Evolutionary conservation across 2,113 vertebrate genomes (phyloP).

Genomic region (Halichoeres trimaculatus): DNA sequence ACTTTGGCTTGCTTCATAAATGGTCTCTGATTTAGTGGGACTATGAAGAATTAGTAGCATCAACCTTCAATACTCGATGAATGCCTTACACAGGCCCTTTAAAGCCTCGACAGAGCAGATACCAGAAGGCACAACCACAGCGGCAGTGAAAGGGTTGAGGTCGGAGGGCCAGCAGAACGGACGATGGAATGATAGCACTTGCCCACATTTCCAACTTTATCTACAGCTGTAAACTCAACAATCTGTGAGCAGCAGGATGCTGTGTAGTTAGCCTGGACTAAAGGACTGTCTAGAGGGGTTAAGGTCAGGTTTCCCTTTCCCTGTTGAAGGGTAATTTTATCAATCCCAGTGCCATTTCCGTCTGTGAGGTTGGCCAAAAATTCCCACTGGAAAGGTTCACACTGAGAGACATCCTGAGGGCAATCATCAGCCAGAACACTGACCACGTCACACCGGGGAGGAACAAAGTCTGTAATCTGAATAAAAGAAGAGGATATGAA

Average conservation of each 20-base stretch:
- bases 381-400: conserved; percentile 64
- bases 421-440: conserved; percentile 44
- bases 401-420: conserved; percentile 53
- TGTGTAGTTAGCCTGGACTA: conserved; percentile 57
- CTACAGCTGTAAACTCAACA: conserved; percentile 72
- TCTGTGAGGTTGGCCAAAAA: conserved; percentile 74
- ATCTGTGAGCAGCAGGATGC: conserved; percentile 79
- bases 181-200: conserved; percentile 71
- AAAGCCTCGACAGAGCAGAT: conserved; percentile 17
- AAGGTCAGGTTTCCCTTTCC: conserved; percentile 63
- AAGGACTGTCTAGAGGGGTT: not conserved
- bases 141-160: conserved; percentile 43
- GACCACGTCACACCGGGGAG: conserved; percentile 67
- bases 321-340: conserved; percentile 47
- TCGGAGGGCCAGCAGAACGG: conserved; percentile 36
- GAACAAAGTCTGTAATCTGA: conserved; percentile 79
- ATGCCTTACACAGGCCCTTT: not conserved
- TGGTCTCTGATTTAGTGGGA: too few relatives aligned
- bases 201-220: conserved; percentile 80
- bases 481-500: not conserved
- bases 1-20: too few relatives aligned
- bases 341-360: conserved; percentile 71
- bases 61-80: too few relatives aligned
- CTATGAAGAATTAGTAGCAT: too few relatives aligned
- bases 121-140: conserved; percentile 70